Percentiles rank a stretch among this genome's conserved stretches.
phyloP scores from a whole-genome alignment of 2,888 invertebrate genomes.

The Hyppa rectilinea region DNA sequence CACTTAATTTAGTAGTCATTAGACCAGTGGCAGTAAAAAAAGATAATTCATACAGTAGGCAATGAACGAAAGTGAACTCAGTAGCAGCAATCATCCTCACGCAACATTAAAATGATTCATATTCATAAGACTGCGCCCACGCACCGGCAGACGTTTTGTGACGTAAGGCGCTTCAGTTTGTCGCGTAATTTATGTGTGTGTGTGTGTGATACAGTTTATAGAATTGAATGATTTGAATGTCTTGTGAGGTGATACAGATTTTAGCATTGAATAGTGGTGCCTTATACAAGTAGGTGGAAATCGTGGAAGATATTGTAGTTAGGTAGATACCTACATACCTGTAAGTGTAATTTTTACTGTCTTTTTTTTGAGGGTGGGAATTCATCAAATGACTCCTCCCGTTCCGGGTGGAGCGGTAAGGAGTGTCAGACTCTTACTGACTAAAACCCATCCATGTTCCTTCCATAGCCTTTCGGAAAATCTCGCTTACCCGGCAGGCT shows the following conservation, averaged over 20 bases:
- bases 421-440: no score
- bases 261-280: not conserved
- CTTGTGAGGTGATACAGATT: not conserved
- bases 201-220: constrained; percentile 8
- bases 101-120: constrained; percentile 16
- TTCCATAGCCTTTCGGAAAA: no score
- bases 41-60: not conserved
- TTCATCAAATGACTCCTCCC: no score
- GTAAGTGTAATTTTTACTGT: no score
- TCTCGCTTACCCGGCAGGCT: no score
- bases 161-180: constrained; percentile 24
- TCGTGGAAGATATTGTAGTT: not conserved
- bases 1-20: not conserved
- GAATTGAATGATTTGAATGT: constrained; percentile 1
- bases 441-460: no score
- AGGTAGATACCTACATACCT: no score
- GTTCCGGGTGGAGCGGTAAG: no score
- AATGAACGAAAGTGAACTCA: constrained; percentile 28
- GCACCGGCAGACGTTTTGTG: constrained; percentile 24
- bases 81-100: constrained; percentile 10
- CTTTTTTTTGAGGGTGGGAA: no score
- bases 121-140: constrained; percentile 43
- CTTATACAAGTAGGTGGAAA: not conserved
- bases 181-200: constrained; percentile 18
- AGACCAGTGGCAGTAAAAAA: not conserved